Evolutionary conservation across 2,888 invertebrate genomes (phyloP).

Genomic region (Keiferia lycopersicella): DNA sequence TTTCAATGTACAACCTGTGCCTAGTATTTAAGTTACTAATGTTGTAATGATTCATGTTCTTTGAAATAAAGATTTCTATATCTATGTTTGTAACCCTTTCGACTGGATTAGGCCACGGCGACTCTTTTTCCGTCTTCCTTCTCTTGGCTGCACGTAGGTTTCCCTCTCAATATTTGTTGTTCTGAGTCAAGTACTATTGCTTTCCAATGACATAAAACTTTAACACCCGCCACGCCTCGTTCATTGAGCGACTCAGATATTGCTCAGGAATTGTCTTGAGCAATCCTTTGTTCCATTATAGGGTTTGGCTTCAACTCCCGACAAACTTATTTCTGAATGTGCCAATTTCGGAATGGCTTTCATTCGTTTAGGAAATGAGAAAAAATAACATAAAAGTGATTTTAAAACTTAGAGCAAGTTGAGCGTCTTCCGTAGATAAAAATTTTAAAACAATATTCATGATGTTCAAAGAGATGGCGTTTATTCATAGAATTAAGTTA

Average conservation of each 20-base stretch:
- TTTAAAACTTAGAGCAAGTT: slow-evolving; percentile 12
- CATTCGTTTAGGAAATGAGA: slow-evolving; percentile 45
- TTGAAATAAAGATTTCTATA: no score
- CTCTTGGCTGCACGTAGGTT: no score
- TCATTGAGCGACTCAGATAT: slow-evolving; percentile 41
- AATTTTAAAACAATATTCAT: no score
- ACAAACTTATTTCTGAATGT: slow-evolving; percentile 54
- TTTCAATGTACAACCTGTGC: no score
- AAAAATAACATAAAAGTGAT: slow-evolving; percentile 15
- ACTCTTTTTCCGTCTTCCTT: no score
- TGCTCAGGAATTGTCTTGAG: slow-evolving; percentile 8
- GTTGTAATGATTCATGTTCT: no score
- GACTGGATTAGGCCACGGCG: no score
- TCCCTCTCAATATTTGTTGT: no score
- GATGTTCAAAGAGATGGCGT: no score
- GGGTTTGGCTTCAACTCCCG: slow-evolving; percentile 41
- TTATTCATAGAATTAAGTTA: no score
- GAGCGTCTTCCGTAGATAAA: neutral
- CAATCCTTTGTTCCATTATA: slow-evolving; percentile 52
- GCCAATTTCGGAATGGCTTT: slow-evolving; percentile 50
- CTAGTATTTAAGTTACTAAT: no score
- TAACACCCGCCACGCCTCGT: slow-evolving; percentile 50
- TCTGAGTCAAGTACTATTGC: slow-evolving; percentile 15
- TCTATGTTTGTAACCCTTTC: no score
- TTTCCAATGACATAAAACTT: slow-evolving; percentile 58